These are phyloP conservation scores for Chelonus formosanus DNA, from an alignment of 2,888 invertebrate species.

Conservation along the genomic window DNA sequence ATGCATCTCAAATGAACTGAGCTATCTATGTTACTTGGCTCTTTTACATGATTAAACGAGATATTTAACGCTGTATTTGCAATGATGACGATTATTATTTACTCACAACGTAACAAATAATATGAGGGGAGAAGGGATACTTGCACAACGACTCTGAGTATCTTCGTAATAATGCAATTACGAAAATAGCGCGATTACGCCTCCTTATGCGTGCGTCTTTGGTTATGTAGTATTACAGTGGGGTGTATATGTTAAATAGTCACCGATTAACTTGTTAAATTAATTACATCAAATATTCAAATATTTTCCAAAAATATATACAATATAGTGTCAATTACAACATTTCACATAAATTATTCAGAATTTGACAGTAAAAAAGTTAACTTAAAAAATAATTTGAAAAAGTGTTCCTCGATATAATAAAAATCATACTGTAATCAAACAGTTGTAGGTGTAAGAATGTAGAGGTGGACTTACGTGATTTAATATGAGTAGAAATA, in stretches of 20 bases:
- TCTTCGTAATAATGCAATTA: constrained; percentile 59
- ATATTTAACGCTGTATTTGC: not conserved
- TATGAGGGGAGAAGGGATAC: constrained; percentile 38
- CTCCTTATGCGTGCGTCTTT: constrained; percentile 47
- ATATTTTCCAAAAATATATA: not conserved
- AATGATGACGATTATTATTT: not conserved
- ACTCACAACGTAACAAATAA: constrained; percentile 16
- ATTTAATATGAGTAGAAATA: constrained; percentile 27
- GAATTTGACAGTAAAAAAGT: too few species aligned
- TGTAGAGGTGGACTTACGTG: constrained; percentile 35
- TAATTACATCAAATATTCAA: too few species aligned
- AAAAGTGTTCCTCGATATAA: not conserved
- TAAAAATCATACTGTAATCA: constrained; percentile 23
- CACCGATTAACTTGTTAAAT: too few species aligned
- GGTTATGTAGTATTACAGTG: constrained; percentile 25
- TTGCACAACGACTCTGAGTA: constrained; percentile 53
- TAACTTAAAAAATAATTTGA: too few species aligned
- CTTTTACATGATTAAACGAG: too few species aligned
- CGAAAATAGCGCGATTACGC: constrained; percentile 57
- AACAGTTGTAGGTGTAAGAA: constrained; percentile 28
- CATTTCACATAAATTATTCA: too few species aligned
- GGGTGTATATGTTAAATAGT: not conserved
- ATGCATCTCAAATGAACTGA: too few species aligned
- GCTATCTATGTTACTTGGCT: too few species aligned
- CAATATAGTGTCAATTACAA: not conserved